These are phyloP conservation scores for Polyploca ridens DNA, from an alignment of 2,888 invertebrate genomes.

Conservation along the genomic window DNA sequence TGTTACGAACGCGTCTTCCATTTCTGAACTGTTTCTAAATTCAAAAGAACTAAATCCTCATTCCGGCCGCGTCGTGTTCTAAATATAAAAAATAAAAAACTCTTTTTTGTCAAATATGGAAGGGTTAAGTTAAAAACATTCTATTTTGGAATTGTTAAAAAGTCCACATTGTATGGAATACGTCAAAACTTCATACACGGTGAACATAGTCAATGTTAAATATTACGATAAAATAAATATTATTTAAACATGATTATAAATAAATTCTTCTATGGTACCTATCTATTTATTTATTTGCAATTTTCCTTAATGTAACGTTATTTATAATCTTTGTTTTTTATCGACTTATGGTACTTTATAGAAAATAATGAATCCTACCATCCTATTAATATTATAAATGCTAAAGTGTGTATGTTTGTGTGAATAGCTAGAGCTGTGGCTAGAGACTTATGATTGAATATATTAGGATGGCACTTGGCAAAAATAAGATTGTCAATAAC, in stretches of 20 bases:
- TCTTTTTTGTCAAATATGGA: conserved; percentile 84
- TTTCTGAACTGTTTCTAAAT: conserved; percentile 75
- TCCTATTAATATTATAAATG: no score
- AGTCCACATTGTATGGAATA: conserved; percentile 84
- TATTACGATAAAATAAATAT: conserved; percentile 26
- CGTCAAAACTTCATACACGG: conserved; percentile 79
- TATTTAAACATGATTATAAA: neutral
- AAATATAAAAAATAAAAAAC: conserved; percentile 72
- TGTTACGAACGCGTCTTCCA: conserved; percentile 61
- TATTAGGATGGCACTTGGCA: no score
- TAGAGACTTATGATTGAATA: no score
- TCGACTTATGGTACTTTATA: no score
- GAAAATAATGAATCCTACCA: no score
- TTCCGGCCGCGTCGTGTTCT: conserved; percentile 77
- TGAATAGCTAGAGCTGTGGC: no score
- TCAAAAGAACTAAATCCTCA: conserved; percentile 80
- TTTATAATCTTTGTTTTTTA: no score
- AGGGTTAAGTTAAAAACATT: conserved; percentile 84
- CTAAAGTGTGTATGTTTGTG: no score
- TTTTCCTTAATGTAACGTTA: no score
- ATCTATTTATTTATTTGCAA: no score
- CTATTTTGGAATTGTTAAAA: conserved; percentile 84
- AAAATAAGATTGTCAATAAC: no score
- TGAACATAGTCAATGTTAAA: conserved; percentile 52
- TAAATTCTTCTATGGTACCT: no score